Evolutionary conservation across 2,113 vertebrate species (phyloP), one percentile per base, ranked within the genome.

Genomic region (Gasterosteus nipponicus): DNA sequence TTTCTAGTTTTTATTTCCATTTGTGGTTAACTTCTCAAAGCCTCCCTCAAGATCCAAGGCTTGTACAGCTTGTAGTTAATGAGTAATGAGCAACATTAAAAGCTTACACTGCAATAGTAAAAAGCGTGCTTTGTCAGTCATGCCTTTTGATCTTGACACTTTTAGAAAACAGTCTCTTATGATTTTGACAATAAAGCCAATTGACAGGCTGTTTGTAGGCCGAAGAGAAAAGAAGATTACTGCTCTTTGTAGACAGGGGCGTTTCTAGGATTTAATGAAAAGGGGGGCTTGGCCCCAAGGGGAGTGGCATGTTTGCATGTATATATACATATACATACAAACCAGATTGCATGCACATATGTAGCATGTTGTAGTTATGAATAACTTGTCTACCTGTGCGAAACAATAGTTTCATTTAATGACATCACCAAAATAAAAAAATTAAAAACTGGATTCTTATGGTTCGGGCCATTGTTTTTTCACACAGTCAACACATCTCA

Each of bases 141-240:
- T 77, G 67, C 78, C 89, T 85, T 94, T 95, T 95, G 92, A 95
- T 94, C 88, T 89, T 82, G 84, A 93, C 93, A 90, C 89, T 90
- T 92, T 82, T 77, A 84, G 90, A 93, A 93, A 91, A 42, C 87
- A 83, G 87, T 82, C 89, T 80, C 73, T 75, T 78, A 68, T 82
- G 89, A 92, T 89, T 83, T 82, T 87, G 83, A 92, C 91, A 91
- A 83, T 87, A 75, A 81, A 81, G 88, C 85, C 70, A 86, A 83
- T 87, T 83, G 88, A 91, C 84, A 81, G 86, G 81, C 65, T 83
- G 89, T 90, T 90, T 87, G 82, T 86, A 74, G 81, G 81, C 80
- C 7, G 51, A 1, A 41, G 73, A 86, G 78, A 78, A 90, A 91
- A 88, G 85, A 86, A 90, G 83, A 86, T 86, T 87, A 90, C 89